Conservation (phyloP, 2,888 invertebrate species). For the Augochlorella aurata region DNA sequence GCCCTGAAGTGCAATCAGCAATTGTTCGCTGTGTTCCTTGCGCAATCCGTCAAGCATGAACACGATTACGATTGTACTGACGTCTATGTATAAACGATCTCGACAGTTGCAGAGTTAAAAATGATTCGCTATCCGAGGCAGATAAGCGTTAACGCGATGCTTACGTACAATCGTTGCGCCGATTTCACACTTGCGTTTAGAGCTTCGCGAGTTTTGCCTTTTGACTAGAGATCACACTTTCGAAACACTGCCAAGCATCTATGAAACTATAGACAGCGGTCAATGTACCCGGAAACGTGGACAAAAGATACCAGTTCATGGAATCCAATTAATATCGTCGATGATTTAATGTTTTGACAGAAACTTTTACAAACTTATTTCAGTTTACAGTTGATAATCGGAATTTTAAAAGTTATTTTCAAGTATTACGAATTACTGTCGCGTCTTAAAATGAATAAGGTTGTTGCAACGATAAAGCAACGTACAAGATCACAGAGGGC, state of each 20-base stretch:
- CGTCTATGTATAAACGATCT: background rate
- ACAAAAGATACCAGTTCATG: too few relatives aligned
- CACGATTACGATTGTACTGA: background rate
- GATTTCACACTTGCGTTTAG: background rate
- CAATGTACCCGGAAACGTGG: too few relatives aligned
- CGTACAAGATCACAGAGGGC: conserved; percentile 37
- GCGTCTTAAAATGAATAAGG: background rate
- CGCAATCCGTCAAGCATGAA: background rate
- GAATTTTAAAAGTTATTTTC: too few relatives aligned
- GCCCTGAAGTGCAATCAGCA: background rate
- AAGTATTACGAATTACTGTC: too few relatives aligned
- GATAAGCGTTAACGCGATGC: background rate
- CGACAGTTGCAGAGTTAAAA: background rate
- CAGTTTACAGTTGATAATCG: too few relatives aligned
- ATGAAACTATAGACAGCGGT: too few relatives aligned
- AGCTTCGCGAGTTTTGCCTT: background rate
- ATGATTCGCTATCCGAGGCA: background rate
- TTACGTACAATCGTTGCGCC: background rate
- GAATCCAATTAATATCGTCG: too few relatives aligned
- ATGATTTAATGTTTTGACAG: too few relatives aligned
- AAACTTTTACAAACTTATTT: too few relatives aligned
- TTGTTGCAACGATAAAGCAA: conserved; percentile 29
- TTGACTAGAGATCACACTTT: too few relatives aligned
- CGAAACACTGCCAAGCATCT: too few relatives aligned
- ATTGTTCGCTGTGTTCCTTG: background rate